Percentiles rank a stretch among this genome's conserved stretches.
phyloP scores from a whole-genome alignment of 1,140 invertebrate species.

The Sitobion miscanthi region DNA sequence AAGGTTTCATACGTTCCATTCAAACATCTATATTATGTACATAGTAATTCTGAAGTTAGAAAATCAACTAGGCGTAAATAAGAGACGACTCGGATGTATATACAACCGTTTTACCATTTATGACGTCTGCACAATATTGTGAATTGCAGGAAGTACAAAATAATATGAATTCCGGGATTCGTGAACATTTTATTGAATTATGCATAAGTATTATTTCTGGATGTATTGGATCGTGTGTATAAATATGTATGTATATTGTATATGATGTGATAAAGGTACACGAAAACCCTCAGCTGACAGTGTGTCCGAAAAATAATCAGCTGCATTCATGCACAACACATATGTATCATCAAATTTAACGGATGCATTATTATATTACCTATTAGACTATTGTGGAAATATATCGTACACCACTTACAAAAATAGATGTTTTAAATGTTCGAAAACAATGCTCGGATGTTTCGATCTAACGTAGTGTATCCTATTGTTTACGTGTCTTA shows the following conservation, averaged over 20 bases:
- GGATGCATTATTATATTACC: not conserved
- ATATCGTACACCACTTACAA: not conserved
- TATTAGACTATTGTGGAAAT: too few species aligned
- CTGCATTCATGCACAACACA: not conserved
- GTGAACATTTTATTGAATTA: not conserved
- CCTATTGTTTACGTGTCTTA: not conserved
- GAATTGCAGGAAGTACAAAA: not conserved
- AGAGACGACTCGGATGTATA: not conserved
- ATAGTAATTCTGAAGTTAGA: not conserved
- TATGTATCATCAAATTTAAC: not conserved
- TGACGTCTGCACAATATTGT: not conserved
- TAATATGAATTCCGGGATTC: not conserved
- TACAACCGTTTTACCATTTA: not conserved
- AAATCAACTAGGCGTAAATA: not conserved
- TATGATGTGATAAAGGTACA: not conserved
- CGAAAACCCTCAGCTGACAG: not conserved
- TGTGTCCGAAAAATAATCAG: not conserved
- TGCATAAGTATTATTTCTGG: not conserved
- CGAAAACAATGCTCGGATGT: not conserved
- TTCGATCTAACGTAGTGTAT: not conserved
- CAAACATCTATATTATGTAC: not conserved
- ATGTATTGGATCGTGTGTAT: not conserved
- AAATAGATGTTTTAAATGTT: not conserved
- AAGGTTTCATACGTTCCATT: not conserved
- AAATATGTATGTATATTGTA: not conserved